phyloP scores from a whole-genome alignment of 2,888 invertebrate genomes.

The Cepaea hortensis region DNA sequence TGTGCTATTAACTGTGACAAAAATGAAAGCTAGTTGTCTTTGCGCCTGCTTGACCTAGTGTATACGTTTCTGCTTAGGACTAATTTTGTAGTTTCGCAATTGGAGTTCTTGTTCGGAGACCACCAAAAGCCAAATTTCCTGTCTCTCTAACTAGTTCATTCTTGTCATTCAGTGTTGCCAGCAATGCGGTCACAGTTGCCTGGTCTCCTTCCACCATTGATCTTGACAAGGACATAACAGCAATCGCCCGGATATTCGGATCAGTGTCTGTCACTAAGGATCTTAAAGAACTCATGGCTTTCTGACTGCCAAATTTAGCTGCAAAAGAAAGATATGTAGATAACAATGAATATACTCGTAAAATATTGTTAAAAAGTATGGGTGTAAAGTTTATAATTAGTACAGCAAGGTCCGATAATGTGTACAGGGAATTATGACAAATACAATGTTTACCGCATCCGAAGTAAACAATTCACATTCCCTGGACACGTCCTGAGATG shows the following conservation, averaged over 20 bases:
- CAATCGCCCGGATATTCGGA: conserved; percentile 65
- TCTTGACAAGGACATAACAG: conserved; percentile 66
- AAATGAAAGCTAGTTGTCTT: no score
- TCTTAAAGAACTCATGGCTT: conserved; percentile 63
- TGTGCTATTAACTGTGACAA: no score
- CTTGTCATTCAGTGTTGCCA: conserved; percentile 61
- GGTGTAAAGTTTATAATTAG: no score
- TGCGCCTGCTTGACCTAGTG: no score
- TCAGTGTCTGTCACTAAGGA: conserved; percentile 64
- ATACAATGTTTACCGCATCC: no score
- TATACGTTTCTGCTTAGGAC: conserved; percentile 56
- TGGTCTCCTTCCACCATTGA: conserved; percentile 57
- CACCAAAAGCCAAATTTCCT: conserved; percentile 68
- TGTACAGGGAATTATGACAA: no score
- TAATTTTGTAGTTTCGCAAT: conserved; percentile 61
- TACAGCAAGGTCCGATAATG: no score
- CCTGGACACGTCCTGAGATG: no score
- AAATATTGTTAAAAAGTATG: no score
- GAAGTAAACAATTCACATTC: no score
- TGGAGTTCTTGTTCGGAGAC: conserved; percentile 61
- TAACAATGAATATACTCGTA: neutral
- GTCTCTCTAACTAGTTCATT: conserved; percentile 68
- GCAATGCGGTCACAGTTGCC: conserved; percentile 55
- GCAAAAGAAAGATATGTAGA: neutral
- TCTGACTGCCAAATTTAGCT: conserved; percentile 65